These are phyloP conservation scores for Saguinus imperator DNA, from an alignment of 2,113 vertebrate species.

Conservation along the genomic window DNA sequence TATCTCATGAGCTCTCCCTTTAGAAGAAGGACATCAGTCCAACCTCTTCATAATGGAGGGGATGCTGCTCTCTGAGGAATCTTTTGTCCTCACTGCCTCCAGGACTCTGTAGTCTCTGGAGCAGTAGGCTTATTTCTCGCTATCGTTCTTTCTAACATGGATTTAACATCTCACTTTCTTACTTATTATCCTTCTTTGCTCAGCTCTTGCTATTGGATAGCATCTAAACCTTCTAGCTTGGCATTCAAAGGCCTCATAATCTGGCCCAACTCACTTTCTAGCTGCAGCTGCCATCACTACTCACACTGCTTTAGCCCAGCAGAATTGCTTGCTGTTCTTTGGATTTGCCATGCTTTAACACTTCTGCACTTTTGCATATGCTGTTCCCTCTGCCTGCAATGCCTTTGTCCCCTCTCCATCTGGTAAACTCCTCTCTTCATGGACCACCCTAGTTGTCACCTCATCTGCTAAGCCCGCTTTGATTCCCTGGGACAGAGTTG, in stretches of 20 bases:
- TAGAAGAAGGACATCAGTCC: not conserved
- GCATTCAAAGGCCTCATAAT: not conserved
- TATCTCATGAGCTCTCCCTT: not conserved
- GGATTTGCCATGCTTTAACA: rapidly evolving
- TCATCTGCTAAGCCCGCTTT: not conserved
- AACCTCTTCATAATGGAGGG: not conserved
- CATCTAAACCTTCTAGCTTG: not conserved
- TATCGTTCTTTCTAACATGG: not conserved
- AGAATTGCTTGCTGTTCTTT: not conserved
- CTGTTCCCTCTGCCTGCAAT: not conserved
- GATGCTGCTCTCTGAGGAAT: not conserved
- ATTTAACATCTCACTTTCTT: not conserved
- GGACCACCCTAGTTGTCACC: not conserved
- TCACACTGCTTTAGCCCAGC: not conserved
- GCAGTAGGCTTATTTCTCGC: not conserved
- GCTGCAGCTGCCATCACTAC: not conserved
- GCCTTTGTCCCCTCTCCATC: not conserved
- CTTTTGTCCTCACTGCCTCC: not conserved
- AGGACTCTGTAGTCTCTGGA: not conserved
- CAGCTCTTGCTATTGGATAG: not conserved
- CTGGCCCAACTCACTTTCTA: not conserved
- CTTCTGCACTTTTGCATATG: not conserved
- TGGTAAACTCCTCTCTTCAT: not conserved
- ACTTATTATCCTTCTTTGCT: not conserved
- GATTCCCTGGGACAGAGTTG: not conserved